These are phyloP conservation scores for Onychostruthus taczanowskii DNA, from an alignment of 2,113 vertebrate genomes.

Conservation along the genomic window DNA sequence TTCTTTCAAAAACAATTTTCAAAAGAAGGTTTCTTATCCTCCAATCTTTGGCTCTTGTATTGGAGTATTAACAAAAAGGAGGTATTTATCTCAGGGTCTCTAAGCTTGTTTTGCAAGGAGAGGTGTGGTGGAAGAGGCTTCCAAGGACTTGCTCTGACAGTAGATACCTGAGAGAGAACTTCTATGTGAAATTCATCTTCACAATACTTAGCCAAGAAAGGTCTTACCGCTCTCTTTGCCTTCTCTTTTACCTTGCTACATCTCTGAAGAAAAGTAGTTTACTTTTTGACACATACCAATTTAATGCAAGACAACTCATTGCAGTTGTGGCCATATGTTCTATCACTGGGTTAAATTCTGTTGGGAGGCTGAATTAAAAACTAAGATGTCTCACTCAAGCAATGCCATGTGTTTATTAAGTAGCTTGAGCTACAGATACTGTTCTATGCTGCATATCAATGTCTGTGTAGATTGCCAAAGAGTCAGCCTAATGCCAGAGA, in stretches of 20 bases:
- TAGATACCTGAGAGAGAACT: not conserved
- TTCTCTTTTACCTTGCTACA: not conserved
- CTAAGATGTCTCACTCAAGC: not conserved
- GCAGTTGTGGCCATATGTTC: not conserved
- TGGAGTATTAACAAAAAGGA: not conserved
- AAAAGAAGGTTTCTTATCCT: not conserved
- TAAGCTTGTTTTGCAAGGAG: not conserved
- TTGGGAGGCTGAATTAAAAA: not conserved
- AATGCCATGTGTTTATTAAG: not conserved
- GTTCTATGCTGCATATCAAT: rapidly evolving
- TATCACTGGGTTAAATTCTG: not conserved
- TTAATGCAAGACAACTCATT: not conserved
- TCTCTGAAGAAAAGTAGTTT: not conserved
- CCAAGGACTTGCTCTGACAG: not conserved
- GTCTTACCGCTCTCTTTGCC: not conserved
- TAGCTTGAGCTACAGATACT: not conserved
- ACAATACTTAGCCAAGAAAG: not conserved
- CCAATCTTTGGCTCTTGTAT: not conserved
- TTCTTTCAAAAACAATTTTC: not conserved
- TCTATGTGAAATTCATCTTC: not conserved
- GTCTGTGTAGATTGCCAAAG: not conserved
- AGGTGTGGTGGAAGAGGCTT: not conserved
- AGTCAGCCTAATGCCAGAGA: not conserved
- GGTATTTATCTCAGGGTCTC: not conserved
- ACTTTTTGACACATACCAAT: not conserved